Evolutionary conservation across 1,140 invertebrate genomes (phyloP).

Genomic region (Hycleus cichorii): DNA sequence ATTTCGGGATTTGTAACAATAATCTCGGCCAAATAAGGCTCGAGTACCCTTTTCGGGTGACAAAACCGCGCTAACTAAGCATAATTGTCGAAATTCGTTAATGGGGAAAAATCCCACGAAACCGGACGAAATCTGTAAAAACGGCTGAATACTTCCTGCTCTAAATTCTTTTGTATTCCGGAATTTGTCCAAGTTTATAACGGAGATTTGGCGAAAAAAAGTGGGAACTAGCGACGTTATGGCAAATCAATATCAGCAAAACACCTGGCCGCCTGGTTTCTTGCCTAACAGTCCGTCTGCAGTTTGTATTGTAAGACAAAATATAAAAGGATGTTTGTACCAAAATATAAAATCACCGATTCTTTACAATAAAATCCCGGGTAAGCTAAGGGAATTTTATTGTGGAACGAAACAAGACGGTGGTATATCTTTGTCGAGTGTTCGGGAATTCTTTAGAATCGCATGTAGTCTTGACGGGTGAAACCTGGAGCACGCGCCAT

Average conservation of each 20-base stretch:
- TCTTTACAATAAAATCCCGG: no score
- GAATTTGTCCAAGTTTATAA: no score
- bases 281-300: slow-evolving; percentile 27
- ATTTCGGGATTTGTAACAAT: slow-evolving; percentile 16
- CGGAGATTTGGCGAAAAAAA: no score
- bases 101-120: no score
- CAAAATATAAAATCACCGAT: slow-evolving; percentile 16
- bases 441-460: slow-evolving; percentile 14
- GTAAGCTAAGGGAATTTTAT: slow-evolving; percentile 7
- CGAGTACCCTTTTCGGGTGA: background rate
- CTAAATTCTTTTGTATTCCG: no score
- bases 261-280: slow-evolving; percentile 25
- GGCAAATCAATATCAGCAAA: slow-evolving; percentile 25
- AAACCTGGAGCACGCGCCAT: slow-evolving; percentile 23
- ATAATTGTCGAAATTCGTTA: no score
- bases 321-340: slow-evolving; percentile 25
- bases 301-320: slow-evolving; percentile 18
- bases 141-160: no score
- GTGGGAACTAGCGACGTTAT: slow-evolving; percentile 5
- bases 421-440: slow-evolving; percentile 16
- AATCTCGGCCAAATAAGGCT: background rate
- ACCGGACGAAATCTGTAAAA: no score
- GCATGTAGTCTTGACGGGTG: slow-evolving; percentile 15
- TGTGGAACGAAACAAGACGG: slow-evolving; percentile 7
- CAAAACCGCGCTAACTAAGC: background rate